Evolutionary conservation across 2,888 invertebrate species (phyloP).

Genomic region (Xestoiulus laeticollis): DNA sequence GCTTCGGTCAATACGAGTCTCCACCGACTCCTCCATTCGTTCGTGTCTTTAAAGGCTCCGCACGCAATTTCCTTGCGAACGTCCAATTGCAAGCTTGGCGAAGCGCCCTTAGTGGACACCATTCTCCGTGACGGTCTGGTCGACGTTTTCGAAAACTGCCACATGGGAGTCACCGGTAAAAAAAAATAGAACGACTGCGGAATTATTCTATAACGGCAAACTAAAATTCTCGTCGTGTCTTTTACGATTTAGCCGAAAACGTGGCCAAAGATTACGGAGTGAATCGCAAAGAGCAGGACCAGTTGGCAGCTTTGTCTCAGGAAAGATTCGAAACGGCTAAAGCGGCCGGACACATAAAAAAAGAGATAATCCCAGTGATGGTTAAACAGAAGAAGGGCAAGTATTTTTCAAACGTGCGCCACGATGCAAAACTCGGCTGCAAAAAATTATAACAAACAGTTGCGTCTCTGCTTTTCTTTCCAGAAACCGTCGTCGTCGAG

Average conservation of each 20-base stretch:
- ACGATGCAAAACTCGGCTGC: too few species aligned
- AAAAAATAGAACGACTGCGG: not conserved
- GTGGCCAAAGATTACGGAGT: constrained; percentile 74
- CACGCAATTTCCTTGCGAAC: constrained; percentile 73
- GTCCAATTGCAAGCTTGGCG: constrained; percentile 76
- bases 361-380: constrained; percentile 76
- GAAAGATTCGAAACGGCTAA: constrained; percentile 72
- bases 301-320: constrained; percentile 75
- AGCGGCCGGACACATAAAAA: constrained; percentile 71
- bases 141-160: constrained; percentile 77
- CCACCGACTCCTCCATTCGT: not conserved
- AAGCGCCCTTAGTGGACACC: constrained; percentile 72
- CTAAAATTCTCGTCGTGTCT: not conserved
- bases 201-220: too few species aligned
- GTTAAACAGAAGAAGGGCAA: constrained; percentile 18
- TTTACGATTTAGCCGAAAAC: constrained; percentile 73
- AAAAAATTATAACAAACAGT: too few species aligned
- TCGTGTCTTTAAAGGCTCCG: constrained; percentile 67
- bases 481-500: constrained; percentile 55
- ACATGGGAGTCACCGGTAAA: constrained; percentile 82
- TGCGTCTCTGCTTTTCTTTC: not conserved
- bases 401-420: not conserved
- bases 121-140: constrained; percentile 77
- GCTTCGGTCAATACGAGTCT: not conserved
- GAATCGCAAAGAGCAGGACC: constrained; percentile 76